Conservation (phyloP, 1,140 invertebrate genomes). For the Formica selysi region DNA sequence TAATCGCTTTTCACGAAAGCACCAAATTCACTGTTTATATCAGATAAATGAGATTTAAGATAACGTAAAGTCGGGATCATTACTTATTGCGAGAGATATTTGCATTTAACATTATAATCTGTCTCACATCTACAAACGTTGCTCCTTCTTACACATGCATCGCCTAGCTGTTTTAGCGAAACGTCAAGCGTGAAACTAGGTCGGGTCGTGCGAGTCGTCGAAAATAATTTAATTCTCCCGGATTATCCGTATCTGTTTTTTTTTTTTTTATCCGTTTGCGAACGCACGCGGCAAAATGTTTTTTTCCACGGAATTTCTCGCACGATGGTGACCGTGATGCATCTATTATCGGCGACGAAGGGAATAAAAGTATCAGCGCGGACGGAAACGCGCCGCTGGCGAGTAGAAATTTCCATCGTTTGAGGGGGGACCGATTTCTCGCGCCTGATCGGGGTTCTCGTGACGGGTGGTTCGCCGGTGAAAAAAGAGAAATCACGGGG, state of each 20-base stretch:
- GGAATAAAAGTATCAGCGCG: conserved; percentile 11
- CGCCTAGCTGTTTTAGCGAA: conserved; percentile 54
- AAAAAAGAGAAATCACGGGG: background rate
- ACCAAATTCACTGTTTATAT: background rate
- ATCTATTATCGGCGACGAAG: conserved; percentile 47
- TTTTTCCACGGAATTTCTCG: conserved; percentile 43
- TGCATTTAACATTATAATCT: conserved; percentile 39
- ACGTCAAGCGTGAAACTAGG: conserved; percentile 52
- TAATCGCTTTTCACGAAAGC: background rate
- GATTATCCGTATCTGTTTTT: conserved; percentile 37
- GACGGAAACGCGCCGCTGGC: conserved; percentile 7
- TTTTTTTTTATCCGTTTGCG: conserved; percentile 32
- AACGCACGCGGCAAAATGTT: conserved; percentile 38
- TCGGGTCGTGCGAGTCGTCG: conserved; percentile 24
- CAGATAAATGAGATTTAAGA: background rate
- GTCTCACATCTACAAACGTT: background rate
- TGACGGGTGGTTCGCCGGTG: background rate
- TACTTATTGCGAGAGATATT: background rate
- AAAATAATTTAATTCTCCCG: conserved; percentile 58
- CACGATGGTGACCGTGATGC: conserved; percentile 20
- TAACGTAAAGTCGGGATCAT: background rate
- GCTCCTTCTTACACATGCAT: background rate
- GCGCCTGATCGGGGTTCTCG: too few species aligned
- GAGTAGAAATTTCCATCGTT: conserved; percentile 12
- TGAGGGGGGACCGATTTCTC: conserved; percentile 18